A percentile compares a stretch with the other conserved stretches of the same genome.
Evolutionary conservation across 2,888 invertebrate species (phyloP).

Genomic region (Eupithecia subumbrata): DNA sequence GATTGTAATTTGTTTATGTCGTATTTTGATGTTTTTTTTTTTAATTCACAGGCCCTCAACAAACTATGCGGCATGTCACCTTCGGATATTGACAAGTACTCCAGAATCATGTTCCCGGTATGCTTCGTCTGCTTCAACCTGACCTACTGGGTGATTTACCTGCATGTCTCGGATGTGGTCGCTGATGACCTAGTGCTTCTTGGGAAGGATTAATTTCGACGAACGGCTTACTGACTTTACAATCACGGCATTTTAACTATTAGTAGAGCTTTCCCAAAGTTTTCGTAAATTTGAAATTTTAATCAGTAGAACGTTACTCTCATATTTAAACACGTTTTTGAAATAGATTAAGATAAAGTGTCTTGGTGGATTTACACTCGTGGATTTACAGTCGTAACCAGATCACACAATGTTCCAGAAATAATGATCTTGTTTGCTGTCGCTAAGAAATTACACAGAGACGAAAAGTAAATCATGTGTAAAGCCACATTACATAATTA

Average conservation of each 20-base stretch:
- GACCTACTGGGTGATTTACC: slow-evolving; percentile 98
- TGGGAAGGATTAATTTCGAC: slow-evolving; percentile 74
- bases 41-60: slow-evolving; percentile 89
- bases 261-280: not conserved
- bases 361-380: not conserved
- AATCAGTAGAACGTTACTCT: not conserved
- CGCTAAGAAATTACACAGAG: not conserved
- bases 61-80: slow-evolving; percentile 96
- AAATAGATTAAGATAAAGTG: not conserved
- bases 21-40: not conserved
- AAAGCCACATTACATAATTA: not conserved
- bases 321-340: not conserved
- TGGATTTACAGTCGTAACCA: not conserved
- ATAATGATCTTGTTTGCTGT: not conserved
- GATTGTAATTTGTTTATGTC: too few species aligned
- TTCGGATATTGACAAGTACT: slow-evolving; percentile 99
- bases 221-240: not conserved
- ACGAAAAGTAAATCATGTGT: not conserved
- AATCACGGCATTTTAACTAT: not conserved
- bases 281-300: not conserved
- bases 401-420: not conserved
- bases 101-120: slow-evolving; percentile 98
- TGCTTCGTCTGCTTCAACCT: slow-evolving; percentile 99
- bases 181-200: slow-evolving; percentile 95
- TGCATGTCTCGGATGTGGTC: slow-evolving; percentile 97